These are phyloP conservation scores for Ophraella communa DNA, from an alignment of 2,888 invertebrate species.

Conservation along the genomic window DNA sequence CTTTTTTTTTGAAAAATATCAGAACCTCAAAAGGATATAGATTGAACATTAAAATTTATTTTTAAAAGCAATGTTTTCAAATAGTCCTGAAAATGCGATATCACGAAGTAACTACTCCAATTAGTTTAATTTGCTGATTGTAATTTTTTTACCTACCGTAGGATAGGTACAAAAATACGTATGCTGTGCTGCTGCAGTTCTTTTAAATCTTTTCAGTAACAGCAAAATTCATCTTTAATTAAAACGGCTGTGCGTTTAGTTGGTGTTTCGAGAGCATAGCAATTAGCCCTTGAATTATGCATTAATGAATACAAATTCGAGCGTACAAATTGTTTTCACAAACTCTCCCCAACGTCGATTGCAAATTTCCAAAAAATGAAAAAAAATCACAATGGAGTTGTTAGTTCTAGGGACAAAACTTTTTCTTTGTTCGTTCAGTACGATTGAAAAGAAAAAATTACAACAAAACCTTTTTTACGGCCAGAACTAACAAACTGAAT, in stretches of 20 bases:
- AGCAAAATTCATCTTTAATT: constrained; percentile 36
- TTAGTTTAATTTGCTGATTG: too few species aligned
- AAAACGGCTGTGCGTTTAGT: constrained; percentile 36
- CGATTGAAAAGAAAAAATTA: neutral
- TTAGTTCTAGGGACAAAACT: constrained; percentile 20
- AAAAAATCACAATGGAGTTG: constrained; percentile 33
- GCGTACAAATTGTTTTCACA: constrained; percentile 37
- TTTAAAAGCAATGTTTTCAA: too few species aligned
- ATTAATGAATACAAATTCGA: constrained; percentile 43
- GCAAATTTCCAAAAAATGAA: constrained; percentile 25
- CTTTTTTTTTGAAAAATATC: too few species aligned
- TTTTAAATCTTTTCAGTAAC: constrained; percentile 38
- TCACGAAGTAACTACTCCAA: too few species aligned
- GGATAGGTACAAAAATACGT: too few species aligned
- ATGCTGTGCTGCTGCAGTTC: constrained; percentile 31
- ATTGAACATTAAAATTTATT: too few species aligned
- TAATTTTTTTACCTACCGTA: too few species aligned
- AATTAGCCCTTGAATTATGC: constrained; percentile 42
- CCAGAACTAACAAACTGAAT: too few species aligned
- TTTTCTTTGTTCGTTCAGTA: constrained; percentile 12
- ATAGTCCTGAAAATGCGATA: too few species aligned
- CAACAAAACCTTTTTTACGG: constrained; percentile 6
- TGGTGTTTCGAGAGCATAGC: constrained; percentile 37
- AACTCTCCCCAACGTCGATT: constrained; percentile 33
- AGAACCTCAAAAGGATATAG: too few species aligned